Conservation (phyloP, 2,797 vertebrate species). For the Darevskia mixta region DNA sequence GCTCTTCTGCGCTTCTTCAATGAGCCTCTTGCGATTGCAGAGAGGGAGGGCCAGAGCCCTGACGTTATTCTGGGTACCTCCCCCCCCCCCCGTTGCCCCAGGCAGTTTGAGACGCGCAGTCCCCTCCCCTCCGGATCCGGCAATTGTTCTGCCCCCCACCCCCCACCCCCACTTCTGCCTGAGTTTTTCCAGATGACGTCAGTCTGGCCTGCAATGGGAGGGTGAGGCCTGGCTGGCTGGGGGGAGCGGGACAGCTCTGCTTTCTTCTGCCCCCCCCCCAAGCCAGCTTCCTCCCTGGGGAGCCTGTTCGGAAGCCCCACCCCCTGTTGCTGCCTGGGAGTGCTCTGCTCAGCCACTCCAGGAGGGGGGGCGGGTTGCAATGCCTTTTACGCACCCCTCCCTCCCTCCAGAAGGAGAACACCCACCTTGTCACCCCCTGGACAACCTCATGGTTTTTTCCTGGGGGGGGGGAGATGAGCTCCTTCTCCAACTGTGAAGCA, state of each 20-base stretch:
- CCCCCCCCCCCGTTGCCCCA: background rate
- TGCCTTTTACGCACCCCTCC: background rate
- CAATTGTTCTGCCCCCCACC: slow-evolving; percentile 27
- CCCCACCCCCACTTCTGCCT: slow-evolving; percentile 8
- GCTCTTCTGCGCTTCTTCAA: too few species aligned
- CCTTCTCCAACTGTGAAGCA: background rate
- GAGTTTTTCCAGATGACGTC: slow-evolving; percentile 37
- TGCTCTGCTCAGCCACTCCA: too few species aligned
- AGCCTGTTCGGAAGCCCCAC: background rate
- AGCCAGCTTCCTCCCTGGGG: background rate
- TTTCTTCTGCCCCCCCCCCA: background rate
- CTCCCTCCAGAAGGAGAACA: background rate
- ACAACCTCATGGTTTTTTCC: too few species aligned
- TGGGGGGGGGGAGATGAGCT: background rate
- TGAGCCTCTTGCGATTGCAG: too few species aligned
- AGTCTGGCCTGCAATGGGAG: background rate
- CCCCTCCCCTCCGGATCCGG: slow-evolving; percentile 13
- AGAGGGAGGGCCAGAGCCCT: too few species aligned
- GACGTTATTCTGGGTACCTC: background rate
- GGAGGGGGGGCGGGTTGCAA: too few species aligned
- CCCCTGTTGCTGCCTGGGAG: background rate
- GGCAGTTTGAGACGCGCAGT: background rate
- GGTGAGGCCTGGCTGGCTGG: background rate
- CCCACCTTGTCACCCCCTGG: background rate
- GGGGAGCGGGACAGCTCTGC: background rate